A percentile compares a stretch with the other conserved stretches of the same genome.
Conservation (phyloP, 1,140 invertebrate species). For the Ostrea edulis region DNA sequence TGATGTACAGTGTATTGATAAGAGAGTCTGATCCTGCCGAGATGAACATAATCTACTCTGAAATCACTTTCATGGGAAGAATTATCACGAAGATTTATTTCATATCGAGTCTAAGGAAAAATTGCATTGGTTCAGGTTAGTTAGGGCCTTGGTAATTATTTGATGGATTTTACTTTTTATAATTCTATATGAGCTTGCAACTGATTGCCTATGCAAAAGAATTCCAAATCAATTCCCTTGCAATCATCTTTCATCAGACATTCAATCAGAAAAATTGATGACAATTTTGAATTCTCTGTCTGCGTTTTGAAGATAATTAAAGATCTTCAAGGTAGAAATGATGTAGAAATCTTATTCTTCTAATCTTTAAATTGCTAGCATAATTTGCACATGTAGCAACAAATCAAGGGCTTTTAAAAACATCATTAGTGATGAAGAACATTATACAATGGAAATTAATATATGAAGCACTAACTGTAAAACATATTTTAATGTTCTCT, state of each 20-base stretch:
- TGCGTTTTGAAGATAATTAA: neutral
- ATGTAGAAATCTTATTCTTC: neutral
- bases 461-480: too few species aligned
- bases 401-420: too few species aligned
- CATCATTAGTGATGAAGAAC: too few species aligned
- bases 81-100: conserved; percentile 14
- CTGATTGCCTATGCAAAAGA: neutral
- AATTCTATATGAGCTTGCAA: neutral
- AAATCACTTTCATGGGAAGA: neutral
- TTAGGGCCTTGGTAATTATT: neutral
- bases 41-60: neutral
- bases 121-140: neutral
- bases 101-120: neutral
- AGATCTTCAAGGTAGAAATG: neutral
- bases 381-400: too few species aligned
- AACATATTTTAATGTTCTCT: too few species aligned
- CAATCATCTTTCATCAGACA: conserved; percentile 15
- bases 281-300: neutral
- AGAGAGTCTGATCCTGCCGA: neutral
- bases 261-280: conserved; percentile 15
- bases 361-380: too few species aligned
- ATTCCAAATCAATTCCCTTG: conserved; percentile 9
- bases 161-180: neutral
- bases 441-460: too few species aligned
- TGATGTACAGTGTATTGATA: too few species aligned